Percentiles rank a stretch among this genome's conserved stretches.
Evolutionary conservation across 2,797 vertebrate species (phyloP).

Genomic region (Diglossa cyanea): DNA sequence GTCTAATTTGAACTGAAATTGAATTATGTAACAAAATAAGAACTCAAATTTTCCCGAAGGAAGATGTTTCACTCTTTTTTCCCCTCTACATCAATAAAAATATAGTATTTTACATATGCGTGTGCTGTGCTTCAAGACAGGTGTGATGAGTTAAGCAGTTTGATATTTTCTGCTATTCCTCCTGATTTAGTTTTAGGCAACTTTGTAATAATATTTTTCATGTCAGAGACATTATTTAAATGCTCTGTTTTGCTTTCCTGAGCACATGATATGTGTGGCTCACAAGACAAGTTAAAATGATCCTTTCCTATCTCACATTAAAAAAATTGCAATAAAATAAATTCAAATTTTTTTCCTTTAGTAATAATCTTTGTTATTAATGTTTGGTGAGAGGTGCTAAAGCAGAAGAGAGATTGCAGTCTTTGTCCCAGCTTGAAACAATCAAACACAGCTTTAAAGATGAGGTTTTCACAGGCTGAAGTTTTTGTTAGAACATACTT

Average conservation of each 20-base stretch:
- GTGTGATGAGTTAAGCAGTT: not conserved
- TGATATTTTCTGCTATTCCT: not conserved
- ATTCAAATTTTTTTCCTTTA: not conserved
- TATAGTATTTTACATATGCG: not conserved
- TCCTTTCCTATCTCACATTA: not conserved
- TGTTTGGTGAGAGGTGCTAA: not conserved
- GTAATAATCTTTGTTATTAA: not conserved
- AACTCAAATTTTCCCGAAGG: not conserved
- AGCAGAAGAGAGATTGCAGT: not conserved
- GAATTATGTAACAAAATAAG: not conserved
- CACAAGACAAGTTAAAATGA: not conserved
- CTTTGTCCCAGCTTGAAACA: not conserved
- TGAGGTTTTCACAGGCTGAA: not conserved
- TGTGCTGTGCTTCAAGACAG: not conserved
- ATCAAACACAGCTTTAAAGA: not conserved
- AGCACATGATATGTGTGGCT: not conserved
- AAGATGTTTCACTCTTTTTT: not conserved
- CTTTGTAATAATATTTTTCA: not conserved
- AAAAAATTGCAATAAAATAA: not conserved
- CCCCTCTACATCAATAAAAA: not conserved
- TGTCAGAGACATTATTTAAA: not conserved
- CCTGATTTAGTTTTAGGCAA: not conserved
- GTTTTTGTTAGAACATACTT: not conserved
- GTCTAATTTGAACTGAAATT: not conserved
- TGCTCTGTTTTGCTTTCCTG: not conserved